These are phyloP conservation scores for Subacronicta megacephala DNA, from an alignment of 2,888 invertebrate species.

Conservation along the genomic window DNA sequence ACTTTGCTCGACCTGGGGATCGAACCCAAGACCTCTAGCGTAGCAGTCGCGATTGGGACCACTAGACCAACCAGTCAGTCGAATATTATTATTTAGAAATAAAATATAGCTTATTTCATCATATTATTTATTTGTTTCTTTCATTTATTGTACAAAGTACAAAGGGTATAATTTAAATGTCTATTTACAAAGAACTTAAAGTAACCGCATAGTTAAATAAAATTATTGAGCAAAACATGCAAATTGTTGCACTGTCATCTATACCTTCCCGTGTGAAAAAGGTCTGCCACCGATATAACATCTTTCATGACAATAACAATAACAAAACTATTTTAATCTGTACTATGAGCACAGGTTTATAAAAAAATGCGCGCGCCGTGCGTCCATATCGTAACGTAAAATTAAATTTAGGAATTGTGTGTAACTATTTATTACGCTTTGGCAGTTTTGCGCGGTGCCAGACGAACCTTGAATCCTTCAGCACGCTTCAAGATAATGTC, in stretches of 20 bases:
- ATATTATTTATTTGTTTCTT: slow-evolving; percentile 58
- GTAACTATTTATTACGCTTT: slow-evolving; percentile 70
- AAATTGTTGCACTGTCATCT: slow-evolving; percentile 54
- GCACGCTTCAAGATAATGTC: slow-evolving; percentile 94
- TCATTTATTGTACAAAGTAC: slow-evolving; percentile 61
- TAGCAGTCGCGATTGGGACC: no score
- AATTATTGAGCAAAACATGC: slow-evolving; percentile 70
- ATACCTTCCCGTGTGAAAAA: slow-evolving; percentile 60
- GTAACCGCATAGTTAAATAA: slow-evolving; percentile 59
- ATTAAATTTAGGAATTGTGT: slow-evolving; percentile 39
- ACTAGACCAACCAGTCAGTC: no score
- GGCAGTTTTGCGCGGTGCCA: slow-evolving; percentile 91
- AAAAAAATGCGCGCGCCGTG: slow-evolving; percentile 40
- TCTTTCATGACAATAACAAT: slow-evolving; percentile 62
- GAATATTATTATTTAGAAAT: slow-evolving; percentile 39
- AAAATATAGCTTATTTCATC: slow-evolving; percentile 21
- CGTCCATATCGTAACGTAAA: slow-evolving; percentile 41
- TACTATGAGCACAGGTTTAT: slow-evolving; percentile 71
- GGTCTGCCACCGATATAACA: slow-evolving; percentile 75
- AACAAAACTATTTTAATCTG: slow-evolving; percentile 74
- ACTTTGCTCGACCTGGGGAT: no score
- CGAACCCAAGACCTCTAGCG: no score
- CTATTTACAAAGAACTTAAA: slow-evolving; percentile 73
- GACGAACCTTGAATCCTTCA: slow-evolving; percentile 93
- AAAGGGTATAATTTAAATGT: slow-evolving; percentile 67